phyloP scores from a whole-genome alignment of 1,140 invertebrate genomes.

The Wiebesia pumilae region DNA sequence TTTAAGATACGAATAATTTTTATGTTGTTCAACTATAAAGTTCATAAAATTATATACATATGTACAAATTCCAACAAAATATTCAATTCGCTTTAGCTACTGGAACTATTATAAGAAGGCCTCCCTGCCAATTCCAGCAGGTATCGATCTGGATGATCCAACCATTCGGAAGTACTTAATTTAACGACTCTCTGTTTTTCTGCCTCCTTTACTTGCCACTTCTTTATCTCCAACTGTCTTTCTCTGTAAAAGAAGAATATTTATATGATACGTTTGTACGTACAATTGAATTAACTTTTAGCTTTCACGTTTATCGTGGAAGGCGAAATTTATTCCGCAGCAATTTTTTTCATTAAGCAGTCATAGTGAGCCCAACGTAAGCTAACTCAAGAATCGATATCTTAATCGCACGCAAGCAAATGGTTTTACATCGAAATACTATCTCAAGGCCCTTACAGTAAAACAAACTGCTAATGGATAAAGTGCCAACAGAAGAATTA shows the following conservation, averaged over 20 bases:
- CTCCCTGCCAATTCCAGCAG: slow-evolving; percentile 89
- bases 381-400: too few species aligned
- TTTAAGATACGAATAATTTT: slow-evolving; percentile 29
- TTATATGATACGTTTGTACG: background rate
- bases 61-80: slow-evolving; percentile 51
- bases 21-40: slow-evolving; percentile 8
- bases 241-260: slow-evolving; percentile 75
- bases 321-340: too few species aligned
- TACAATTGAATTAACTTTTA: too few species aligned
- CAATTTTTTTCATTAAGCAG: too few species aligned
- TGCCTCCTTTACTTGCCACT: slow-evolving; percentile 91
- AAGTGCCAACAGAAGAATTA: too few species aligned
- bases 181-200: slow-evolving; percentile 88
- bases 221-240: slow-evolving; percentile 89
- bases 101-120: slow-evolving; percentile 79
- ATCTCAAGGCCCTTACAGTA: too few species aligned
- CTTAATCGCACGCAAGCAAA: too few species aligned
- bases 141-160: slow-evolving; percentile 93
- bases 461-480: too few species aligned
- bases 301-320: too few species aligned
- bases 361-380: too few species aligned
- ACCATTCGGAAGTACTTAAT: slow-evolving; percentile 88
- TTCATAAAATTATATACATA: slow-evolving; percentile 51
- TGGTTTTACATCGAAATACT: too few species aligned
- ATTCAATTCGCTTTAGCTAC: slow-evolving; percentile 52